Evolutionary conservation across 2,888 invertebrate species (phyloP).

Genomic region (Leptura quadrifasciata): DNA sequence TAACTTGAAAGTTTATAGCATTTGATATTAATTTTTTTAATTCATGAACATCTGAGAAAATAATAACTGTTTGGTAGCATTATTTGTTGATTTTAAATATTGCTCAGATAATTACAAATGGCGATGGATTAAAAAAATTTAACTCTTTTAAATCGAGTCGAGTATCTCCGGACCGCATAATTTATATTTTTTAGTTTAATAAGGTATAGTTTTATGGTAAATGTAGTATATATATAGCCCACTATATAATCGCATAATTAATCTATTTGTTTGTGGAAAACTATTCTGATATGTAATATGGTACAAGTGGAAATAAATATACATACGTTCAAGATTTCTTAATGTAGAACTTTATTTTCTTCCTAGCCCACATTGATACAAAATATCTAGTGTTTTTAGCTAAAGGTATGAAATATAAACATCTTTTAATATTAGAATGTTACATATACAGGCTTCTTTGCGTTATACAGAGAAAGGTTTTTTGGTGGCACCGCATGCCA

Average conservation of each 20-base stretch:
- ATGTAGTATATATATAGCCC: conserved; percentile 15
- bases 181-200: conserved; percentile 4
- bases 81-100: not conserved
- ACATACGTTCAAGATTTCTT: not conserved
- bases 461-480: too few species aligned
- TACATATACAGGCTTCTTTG: too few species aligned
- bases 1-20: too few species aligned
- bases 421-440: too few species aligned
- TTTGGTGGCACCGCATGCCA: too few species aligned
- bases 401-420: too few species aligned
- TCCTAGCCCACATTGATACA: not conserved
- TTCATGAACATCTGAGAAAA: too few species aligned
- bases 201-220: conserved; percentile 16
- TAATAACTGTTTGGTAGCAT: not conserved
- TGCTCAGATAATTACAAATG: too few species aligned
- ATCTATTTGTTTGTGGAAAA: conserved; percentile 32
- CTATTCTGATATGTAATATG: conserved; percentile 27
- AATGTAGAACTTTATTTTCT: not conserved
- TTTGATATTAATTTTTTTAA: too few species aligned
- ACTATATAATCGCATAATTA: conserved; percentile 21
- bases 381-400: too few species aligned
- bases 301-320: conserved; percentile 13
- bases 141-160: not conserved
- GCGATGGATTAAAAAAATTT: not conserved
- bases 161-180: not conserved